A percentile compares a stretch with the other conserved stretches of the same genome.
Conservation (phyloP, 2,888 invertebrate genomes). For the Stegana nigrithorax region DNA sequence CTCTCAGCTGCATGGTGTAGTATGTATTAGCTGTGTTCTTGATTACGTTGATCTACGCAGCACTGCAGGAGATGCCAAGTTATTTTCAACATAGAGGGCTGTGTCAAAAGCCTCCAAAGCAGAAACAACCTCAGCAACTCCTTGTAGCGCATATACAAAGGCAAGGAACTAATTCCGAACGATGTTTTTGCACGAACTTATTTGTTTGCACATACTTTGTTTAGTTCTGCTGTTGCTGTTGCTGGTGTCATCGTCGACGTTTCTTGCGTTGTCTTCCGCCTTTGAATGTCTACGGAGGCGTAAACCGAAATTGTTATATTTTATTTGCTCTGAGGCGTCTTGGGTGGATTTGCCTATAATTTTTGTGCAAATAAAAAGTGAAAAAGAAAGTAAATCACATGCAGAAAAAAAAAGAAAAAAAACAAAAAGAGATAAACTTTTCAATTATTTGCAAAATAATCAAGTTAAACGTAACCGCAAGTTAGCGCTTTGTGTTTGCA, state of each 20-base stretch:
- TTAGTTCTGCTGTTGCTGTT: slow-evolving; percentile 25
- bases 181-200: slow-evolving; percentile 35
- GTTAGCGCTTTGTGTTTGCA: slow-evolving; percentile 7
- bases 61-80: no score
- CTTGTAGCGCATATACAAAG: neutral
- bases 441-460: slow-evolving; percentile 60
- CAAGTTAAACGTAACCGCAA: slow-evolving; percentile 55
- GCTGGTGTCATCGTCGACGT: slow-evolving; percentile 27
- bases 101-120: no score
- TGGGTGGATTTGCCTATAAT: slow-evolving; percentile 37
- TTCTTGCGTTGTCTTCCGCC: slow-evolving; percentile 41
- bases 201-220: slow-evolving; percentile 29
- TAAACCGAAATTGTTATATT: slow-evolving; percentile 36
- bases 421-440: slow-evolving; percentile 37
- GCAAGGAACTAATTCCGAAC: slow-evolving; percentile 21
- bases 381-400: neutral
- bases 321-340: slow-evolving; percentile 21
- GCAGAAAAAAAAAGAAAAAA: neutral
- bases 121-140: no score
- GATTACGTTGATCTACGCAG: no score
- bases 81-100: no score
- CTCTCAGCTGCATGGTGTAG: no score
- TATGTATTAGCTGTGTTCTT: no score
- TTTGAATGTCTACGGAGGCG: slow-evolving; percentile 13
- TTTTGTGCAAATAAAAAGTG: slow-evolving; percentile 37